Percentiles rank a stretch among this genome's conserved stretches.
These are phyloP conservation scores for Propithecus perrieri DNA, from an alignment of 2,797 vertebrate species.

Conservation along the genomic window DNA sequence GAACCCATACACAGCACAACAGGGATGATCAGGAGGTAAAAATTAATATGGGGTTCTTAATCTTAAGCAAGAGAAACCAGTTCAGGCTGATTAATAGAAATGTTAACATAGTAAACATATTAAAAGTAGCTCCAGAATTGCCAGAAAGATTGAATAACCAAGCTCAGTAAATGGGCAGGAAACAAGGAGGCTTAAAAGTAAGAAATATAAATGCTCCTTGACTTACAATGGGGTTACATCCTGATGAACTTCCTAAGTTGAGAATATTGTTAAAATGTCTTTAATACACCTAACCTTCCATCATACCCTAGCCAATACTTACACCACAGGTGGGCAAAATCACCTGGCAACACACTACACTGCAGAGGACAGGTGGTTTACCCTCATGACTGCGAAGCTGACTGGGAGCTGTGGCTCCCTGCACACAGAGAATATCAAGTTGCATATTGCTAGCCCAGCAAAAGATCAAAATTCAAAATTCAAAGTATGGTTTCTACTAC, in stretches of 20 bases:
- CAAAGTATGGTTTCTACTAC: neutral
- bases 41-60: conserved; percentile 16
- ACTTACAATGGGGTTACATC: neutral
- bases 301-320: neutral
- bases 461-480: neutral
- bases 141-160: neutral
- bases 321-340: neutral
- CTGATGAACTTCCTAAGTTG: too few species aligned
- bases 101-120: neutral
- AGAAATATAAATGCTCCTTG: neutral
- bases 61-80: neutral
- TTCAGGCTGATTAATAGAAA: neutral
- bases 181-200: conserved; percentile 11
- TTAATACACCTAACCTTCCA: neutral
- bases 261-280: neutral
- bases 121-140: neutral
- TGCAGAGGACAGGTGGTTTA: neutral
- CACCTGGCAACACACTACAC: neutral
- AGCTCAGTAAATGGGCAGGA: neutral
- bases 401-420: neutral
- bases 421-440: neutral
- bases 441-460: neutral
- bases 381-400: neutral
- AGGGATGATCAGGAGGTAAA: neutral
- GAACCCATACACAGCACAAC: neutral